Conservation (phyloP, 1,140 invertebrate species). For the Brachionus manjavacas region DNA sequence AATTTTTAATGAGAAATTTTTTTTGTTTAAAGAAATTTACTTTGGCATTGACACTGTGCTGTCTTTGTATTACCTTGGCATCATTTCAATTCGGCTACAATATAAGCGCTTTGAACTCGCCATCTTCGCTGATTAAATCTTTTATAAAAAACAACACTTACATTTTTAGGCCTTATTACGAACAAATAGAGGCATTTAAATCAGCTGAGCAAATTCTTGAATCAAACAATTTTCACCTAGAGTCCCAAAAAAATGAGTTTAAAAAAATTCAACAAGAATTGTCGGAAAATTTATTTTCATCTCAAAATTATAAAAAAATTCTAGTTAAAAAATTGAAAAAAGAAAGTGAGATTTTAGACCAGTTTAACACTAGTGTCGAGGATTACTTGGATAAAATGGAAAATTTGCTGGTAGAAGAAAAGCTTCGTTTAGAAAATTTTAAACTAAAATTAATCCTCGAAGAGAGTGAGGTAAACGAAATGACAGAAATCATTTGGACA, state of each 20-base stretch:
- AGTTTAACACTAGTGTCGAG: neutral
- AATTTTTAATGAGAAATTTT: neutral
- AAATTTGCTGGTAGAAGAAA: neutral
- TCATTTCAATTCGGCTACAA: conserved; percentile 40
- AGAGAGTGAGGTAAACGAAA: neutral
- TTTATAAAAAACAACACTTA: conserved; percentile 2
- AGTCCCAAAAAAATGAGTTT: neutral
- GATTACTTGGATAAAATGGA: neutral
- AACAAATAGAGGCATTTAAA: neutral
- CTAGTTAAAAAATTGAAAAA: neutral
- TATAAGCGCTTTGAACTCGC: conserved; percentile 18
- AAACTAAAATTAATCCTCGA: neutral
- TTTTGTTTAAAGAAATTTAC: neutral
- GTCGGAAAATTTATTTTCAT: neutral
- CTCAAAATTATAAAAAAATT: neutral
- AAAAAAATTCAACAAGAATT: neutral
- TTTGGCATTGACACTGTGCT: neutral
- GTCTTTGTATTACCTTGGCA: neutral
- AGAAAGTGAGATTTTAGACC: neutral
- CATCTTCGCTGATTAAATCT: neutral
- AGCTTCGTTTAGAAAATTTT: neutral
- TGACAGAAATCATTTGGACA: neutral
- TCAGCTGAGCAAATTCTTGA: neutral
- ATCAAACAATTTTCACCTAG: neutral
- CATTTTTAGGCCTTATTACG: neutral